phyloP scores from a whole-genome alignment of 2,797 vertebrate species.

The Cryptoblepharus egeriae region DNA sequence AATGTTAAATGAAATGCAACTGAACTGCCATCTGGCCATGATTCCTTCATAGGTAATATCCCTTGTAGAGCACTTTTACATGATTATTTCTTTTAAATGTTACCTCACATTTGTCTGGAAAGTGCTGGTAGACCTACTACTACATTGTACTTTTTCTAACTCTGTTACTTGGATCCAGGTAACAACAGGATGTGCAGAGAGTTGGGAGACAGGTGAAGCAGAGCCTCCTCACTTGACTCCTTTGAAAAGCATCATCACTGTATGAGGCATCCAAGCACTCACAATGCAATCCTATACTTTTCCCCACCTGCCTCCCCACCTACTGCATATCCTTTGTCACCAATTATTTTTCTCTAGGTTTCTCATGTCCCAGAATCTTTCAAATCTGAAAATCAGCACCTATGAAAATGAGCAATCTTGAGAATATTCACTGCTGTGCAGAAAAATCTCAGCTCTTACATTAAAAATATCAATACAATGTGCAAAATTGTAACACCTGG shows the following conservation, averaged over 20 bases:
- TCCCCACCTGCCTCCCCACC: too few species aligned
- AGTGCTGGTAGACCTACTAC: conserved; percentile 54
- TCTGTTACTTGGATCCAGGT: background rate
- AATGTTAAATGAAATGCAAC: conserved; percentile 64
- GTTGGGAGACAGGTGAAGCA: too few species aligned
- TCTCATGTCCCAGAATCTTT: background rate
- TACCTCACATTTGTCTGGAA: conserved; percentile 65
- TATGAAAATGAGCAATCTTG: too few species aligned
- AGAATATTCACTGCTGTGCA: too few species aligned
- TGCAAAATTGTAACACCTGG: background rate
- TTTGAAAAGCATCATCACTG: too few species aligned
- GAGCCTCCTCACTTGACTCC: too few species aligned
- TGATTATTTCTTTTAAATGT: conserved; percentile 67
- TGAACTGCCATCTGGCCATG: conserved; percentile 68
- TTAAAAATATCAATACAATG: too few species aligned
- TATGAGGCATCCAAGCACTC: too few species aligned
- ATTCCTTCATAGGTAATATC: conserved; percentile 68
- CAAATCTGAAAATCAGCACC: background rate
- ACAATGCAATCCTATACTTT: too few species aligned
- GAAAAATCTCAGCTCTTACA: too few species aligned
- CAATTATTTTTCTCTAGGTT: background rate
- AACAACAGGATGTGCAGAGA: too few species aligned
- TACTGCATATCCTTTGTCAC: too few species aligned
- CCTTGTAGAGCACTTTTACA: conserved; percentile 70
- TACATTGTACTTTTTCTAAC: background rate